A percentile compares a stretch with the other conserved stretches of the same genome.
phyloP scores from a whole-genome alignment of 1,140 invertebrate genomes.

The Dendrolimus punctatus region DNA sequence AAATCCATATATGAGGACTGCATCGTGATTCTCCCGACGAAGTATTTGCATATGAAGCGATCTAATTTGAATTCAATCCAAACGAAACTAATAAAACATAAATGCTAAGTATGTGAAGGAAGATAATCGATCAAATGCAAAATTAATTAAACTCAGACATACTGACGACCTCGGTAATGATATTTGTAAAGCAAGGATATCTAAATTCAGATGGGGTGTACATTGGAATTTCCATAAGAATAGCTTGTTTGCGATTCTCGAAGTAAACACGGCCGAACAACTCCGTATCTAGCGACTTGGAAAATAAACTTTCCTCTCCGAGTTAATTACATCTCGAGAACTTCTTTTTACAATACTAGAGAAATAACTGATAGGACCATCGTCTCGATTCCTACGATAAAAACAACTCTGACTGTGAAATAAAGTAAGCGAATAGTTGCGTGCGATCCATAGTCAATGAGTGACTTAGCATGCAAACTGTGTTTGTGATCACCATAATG shows the following conservation, averaged over 20 bases:
- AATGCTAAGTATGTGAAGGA: neutral
- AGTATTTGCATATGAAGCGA: constrained; percentile 49
- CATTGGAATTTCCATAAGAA: constrained; percentile 44
- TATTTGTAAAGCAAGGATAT: constrained; percentile 11
- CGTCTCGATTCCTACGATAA: neutral
- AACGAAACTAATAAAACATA: constrained; percentile 1
- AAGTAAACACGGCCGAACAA: constrained; percentile 19
- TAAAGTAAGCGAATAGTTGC: constrained; percentile 4
- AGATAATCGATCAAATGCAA: constrained; percentile 18
- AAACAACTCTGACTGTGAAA: constrained; percentile 10
- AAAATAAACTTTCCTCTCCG: constrained; percentile 32
- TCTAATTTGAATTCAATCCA: constrained; percentile 21
- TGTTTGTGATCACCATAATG: constrained; percentile 27
- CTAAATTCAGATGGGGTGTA: constrained; percentile 27
- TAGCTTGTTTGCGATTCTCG: constrained; percentile 26
- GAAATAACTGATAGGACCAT: constrained; percentile 14
- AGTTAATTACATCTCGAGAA: constrained; percentile 30
- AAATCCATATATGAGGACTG: constrained; percentile 29
- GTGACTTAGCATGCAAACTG: constrained; percentile 21
- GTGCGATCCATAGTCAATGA: constrained; percentile 11
- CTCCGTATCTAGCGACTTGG: constrained; percentile 12
- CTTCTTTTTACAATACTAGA: constrained; percentile 10
- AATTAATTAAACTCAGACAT: constrained; percentile 4
- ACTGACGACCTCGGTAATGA: constrained; percentile 3
- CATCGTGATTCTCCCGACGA: constrained; percentile 24